phyloP scores from a whole-genome alignment of 2,888 invertebrate species.

The Chaetogeoica ovagalla region DNA sequence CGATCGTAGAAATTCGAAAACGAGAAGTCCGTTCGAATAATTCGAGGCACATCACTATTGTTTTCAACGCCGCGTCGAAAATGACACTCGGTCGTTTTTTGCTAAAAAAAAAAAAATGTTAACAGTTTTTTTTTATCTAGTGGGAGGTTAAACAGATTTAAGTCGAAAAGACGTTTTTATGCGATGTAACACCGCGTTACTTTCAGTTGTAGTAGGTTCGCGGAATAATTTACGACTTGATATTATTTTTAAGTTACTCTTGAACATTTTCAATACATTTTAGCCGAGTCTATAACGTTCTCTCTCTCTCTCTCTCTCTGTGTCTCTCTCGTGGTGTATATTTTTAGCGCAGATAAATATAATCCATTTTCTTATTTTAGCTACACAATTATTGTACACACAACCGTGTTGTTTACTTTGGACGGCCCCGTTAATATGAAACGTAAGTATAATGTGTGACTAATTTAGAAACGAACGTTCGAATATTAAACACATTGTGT shows the following conservation, averaged over 20 bases:
- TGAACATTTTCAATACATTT: conserved; percentile 13
- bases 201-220: neutral
- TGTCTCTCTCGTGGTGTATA: too few relatives aligned
- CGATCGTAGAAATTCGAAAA: too few relatives aligned
- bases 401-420: conserved; percentile 8
- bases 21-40: too few relatives aligned
- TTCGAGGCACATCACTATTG: neutral
- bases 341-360: conserved; percentile 17
- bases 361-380: conserved; percentile 5
- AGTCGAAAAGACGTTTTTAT: conserved; percentile 1
- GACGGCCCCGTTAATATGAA: neutral
- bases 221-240: conserved; percentile 1
- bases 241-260: conserved; percentile 26
- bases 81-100: too few relatives aligned
- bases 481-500: too few relatives aligned
- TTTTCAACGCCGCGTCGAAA: neutral
- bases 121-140: neutral
- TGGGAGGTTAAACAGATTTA: neutral
- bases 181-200: neutral
- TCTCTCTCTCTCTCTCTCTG: too few relatives aligned
- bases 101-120: too few relatives aligned
- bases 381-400: neutral
- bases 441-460: too few relatives aligned
- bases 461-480: too few relatives aligned
- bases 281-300: neutral